Evolutionary conservation across 1,140 invertebrate species (phyloP), one percentile per base, ranked within the genome.

Genomic region (Eriocheir sinensis): DNA sequence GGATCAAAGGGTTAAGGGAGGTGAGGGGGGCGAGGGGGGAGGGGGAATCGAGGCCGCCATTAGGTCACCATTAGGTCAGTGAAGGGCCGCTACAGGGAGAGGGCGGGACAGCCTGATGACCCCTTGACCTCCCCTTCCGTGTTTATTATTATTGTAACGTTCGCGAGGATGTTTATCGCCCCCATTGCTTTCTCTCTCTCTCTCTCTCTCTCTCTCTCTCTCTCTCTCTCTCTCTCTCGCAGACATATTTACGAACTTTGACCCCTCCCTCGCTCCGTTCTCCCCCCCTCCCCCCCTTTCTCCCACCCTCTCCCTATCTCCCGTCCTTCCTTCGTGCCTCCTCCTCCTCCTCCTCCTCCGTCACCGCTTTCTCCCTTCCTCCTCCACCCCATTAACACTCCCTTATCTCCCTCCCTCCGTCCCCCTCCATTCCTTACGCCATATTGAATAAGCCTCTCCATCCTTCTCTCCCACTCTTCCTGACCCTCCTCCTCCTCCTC

Each of bases 111-210:
- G 21, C 27, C n/a, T 72, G 60, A 72, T 72, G 60, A 72, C 17
- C 60, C n/a, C n/a, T 21, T 72, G 21, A 72, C 60, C 60, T 72
- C 60, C 60, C 60, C 60, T 72, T 72, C 60, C 60, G n/a, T 72
- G 60, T 72, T 72, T 72, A 72, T 72, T 72, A 72, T 72, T 72
- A 72, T 72, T 72, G n/a, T 72, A 27, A n/a, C n/a, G 60, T 72
- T 21, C 27, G 60, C 21, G 6, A 72, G n/a, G 60, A 72, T 72
- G 60, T 72, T 72, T 72, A 72, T 72, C 60, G 60, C 60, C 60
- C 60, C 6, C n/a, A n/a, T n/a, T n/a, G n/a, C n/a, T 72, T 72
- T 72, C 53, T 72, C 21, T 72, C 53, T 72, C 53, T 72, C 53
- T 72, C 53, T 72, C 53, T 72, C 53, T 72, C 53, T 72, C 53